Evolutionary conservation across 2,888 invertebrate species (phyloP), one percentile per base, ranked within the genome.

Genomic region (Scotopteryx bipunctaria): DNA sequence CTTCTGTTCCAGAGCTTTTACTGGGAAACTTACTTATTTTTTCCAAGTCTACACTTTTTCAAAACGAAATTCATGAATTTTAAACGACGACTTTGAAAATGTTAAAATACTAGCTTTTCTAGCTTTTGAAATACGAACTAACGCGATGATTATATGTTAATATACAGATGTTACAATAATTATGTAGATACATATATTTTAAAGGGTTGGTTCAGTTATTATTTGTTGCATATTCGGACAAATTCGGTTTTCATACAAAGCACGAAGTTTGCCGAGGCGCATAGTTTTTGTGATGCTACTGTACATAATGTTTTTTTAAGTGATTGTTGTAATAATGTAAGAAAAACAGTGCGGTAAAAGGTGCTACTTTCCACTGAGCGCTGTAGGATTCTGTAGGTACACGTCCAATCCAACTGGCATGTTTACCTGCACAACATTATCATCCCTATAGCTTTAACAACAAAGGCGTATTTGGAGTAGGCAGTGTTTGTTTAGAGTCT

Each of bases 371-470:
- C 29, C 17, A 17, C 31, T 40, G 32, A 47, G 46, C 42, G 23
- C 23, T 67, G 72, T 73, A 66, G 66, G 65, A 72, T 75, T 73
- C 73, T 73, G 63, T 65, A 64, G n/a, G n/a, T n/a, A n/a, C n/a
- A 69, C 61, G 62, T 65, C 69, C 72, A 74, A 73, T 69, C 71
- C 64, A 65, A 65, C 71, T 66, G 63, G 58, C 62, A 56, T 63
- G 54, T 66, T 62, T 66, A 64, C 62, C 66, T 65, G 31, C 16
- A 4, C 59, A 54, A 44, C 11, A 49, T 14, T 41, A 56, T 56
- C 15, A 4, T 4, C 27, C 29, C 16, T 38, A 21, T 11, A 0
- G 0, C n/a, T 11, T 1, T 21, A 3, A 1, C 0, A 6, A 15
- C 29, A 48, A 9, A 41, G 35, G 2, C 15, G 13, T 27, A 27